Conservation (phyloP, 2,888 invertebrate species). For the Athalia rosae region DNA sequence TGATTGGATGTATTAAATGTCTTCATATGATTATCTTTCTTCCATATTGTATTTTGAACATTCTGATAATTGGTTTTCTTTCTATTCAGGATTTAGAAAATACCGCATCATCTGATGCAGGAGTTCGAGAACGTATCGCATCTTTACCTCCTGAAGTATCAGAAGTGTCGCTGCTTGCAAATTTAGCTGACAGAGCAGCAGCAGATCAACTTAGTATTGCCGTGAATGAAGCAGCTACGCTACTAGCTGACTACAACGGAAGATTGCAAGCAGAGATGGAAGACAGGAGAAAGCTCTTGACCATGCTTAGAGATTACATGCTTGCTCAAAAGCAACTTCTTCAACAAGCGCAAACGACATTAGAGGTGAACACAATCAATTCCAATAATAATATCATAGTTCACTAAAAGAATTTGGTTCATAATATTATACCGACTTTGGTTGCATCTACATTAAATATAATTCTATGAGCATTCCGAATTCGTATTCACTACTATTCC, state of each 20-base stretch:
- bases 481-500: conserved; percentile 30
- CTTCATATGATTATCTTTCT: not conserved
- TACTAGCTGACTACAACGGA: conserved; percentile 92
- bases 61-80: not conserved
- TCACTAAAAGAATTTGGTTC: not conserved
- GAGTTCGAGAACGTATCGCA: conserved; percentile 93
- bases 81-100: conserved; percentile 86
- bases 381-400: not conserved
- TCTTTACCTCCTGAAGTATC: conserved; percentile 96
- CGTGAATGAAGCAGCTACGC: conserved; percentile 91
- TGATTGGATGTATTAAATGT: too few relatives aligned
- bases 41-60: not conserved
- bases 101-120: conserved; percentile 96
- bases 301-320: conserved; percentile 92
- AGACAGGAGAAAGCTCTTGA: conserved; percentile 88
- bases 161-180: conserved; percentile 89
- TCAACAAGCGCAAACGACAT: conserved; percentile 88
- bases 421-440: conserved; percentile 10
- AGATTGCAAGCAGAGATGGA: conserved; percentile 92
- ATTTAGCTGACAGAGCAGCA: conserved; percentile 88
- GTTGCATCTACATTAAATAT: conserved; percentile 24
- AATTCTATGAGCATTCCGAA: conserved; percentile 22
- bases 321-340: conserved; percentile 90
- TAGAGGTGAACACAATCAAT: conserved; percentile 80
- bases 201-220: conserved; percentile 86